Base-by-base conservation (phyloP, 2,113 vertebrate species). In the Ptychochromis oligacanthus region DNA sequence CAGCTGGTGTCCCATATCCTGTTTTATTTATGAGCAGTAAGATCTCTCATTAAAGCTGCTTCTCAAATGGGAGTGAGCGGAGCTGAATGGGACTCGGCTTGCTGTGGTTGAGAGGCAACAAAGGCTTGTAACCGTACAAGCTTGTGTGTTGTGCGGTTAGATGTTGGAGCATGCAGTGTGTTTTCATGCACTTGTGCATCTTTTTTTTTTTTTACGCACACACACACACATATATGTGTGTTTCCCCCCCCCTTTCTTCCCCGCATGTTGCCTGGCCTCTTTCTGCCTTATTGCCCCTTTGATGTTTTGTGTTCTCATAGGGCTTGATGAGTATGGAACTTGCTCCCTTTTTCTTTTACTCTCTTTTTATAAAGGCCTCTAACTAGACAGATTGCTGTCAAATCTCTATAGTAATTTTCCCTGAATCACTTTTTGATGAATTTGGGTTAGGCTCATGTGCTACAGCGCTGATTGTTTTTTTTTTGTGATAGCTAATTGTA, bases 21-120 rank as follows among this genome's bases (percentile, higher is more conserved):
- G 87, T 85, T 94, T 95, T 94, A 95, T 95, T 94, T 85, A 94
- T 94, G 94, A 93, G 85, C 87, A 61, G 88, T 93, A 93, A 93
- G 83, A 93, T 93, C 83, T 84, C 86, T 92, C 89, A 91, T 93
- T 89, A 94, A 87, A 88, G 80, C 82, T 15, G 64, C 49, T 87
- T 75, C 80, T 84, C 57, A 62, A 87, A 88, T 82, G 84, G 89
- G 89, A 83, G 80, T 88, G 84, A 78, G 77, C 62, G 77, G 59
- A 64, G 79, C 57, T 75, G 87, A 87, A 83, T 14, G 15, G 79
- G 31, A 77, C 65, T 83, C 72, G 14, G 82, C 57, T 88, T 31
- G 79, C 60, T 57, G 7, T 22, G 14, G 74, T 85, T 85, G 46
- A 86, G 79, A 88, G 79, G 70, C 82, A 89, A 64, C 64, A 85